These are phyloP conservation scores for Manis pentadactyla DNA, from an alignment of 2,797 vertebrate species.

Conservation along the genomic window DNA sequence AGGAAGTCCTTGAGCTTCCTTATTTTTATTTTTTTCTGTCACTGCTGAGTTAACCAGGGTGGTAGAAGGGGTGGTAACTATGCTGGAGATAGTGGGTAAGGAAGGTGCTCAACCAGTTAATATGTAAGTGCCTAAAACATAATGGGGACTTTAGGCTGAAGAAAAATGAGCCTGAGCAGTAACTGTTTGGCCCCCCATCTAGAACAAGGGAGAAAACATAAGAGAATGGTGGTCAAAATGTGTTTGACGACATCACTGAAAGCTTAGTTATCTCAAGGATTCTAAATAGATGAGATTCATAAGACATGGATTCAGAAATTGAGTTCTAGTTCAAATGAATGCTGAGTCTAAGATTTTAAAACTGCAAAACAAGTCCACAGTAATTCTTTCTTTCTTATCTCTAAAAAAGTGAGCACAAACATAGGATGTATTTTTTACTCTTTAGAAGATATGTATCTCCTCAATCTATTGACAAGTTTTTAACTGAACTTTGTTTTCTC, in stretches of 20 bases:
- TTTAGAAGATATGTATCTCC: background rate
- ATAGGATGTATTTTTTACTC: background rate
- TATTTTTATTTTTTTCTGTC: slow-evolving; percentile 50
- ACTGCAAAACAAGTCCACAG: background rate
- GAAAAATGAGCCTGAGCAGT: background rate
- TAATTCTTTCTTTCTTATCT: background rate
- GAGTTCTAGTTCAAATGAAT: background rate
- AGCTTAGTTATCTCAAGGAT: background rate
- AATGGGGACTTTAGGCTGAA: background rate
- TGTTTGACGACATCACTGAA: background rate
- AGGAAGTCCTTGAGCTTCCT: slow-evolving; percentile 51
- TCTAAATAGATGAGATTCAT: slow-evolving; percentile 12
- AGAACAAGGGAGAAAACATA: background rate
- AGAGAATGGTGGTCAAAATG: background rate
- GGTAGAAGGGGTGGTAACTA: background rate
- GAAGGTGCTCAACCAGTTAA: background rate
- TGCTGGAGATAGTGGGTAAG: background rate
- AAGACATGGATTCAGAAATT: background rate
- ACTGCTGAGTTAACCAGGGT: slow-evolving; percentile 52
- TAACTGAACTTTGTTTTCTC: slow-evolving; percentile 33
- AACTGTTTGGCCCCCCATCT: background rate
- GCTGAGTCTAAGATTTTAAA: slow-evolving; percentile 40
- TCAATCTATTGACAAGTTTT: background rate
- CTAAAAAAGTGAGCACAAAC: background rate
- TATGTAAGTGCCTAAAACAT: background rate